A percentile compares a stretch with the other conserved stretches of the same genome.
These are phyloP conservation scores for Scaptomyza parva DNA, from an alignment of 2,888 invertebrate genomes.

Conservation along the genomic window DNA sequence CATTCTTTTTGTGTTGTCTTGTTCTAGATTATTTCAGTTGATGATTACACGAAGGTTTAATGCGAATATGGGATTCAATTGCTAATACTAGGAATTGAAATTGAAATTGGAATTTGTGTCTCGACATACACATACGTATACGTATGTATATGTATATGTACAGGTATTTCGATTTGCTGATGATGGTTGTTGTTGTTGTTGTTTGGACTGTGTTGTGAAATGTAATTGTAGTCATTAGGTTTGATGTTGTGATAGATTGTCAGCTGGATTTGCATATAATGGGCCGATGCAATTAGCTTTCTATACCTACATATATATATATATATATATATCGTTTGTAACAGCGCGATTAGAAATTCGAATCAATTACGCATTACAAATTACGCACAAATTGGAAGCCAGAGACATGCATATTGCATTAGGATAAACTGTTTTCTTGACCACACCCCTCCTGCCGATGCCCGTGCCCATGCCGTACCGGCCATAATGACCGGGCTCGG, in stretches of 20 bases:
- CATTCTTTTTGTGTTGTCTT: too few relatives aligned
- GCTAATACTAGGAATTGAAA: too few relatives aligned
- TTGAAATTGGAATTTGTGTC: too few relatives aligned
- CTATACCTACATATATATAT: slow-evolving; percentile 5
- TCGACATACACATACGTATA: too few relatives aligned
- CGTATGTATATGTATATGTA: too few relatives aligned
- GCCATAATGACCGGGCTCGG: background rate
- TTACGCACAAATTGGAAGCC: slow-evolving; percentile 63
- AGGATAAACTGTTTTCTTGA: background rate
- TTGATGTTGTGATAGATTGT: background rate
- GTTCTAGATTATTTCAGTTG: too few relatives aligned
- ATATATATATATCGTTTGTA: background rate
- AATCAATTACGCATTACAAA: slow-evolving; percentile 61
- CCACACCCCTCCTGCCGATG: background rate
- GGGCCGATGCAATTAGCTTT: slow-evolving; percentile 9
- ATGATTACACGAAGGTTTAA: too few relatives aligned
- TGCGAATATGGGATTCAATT: too few relatives aligned
- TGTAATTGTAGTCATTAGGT: slow-evolving; percentile 5
- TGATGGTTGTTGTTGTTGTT: too few relatives aligned
- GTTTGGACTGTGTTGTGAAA: too few relatives aligned
- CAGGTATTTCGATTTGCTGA: too few relatives aligned
- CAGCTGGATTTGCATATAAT: background rate
- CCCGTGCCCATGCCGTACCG: too few relatives aligned
- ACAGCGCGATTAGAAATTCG: slow-evolving; percentile 20
- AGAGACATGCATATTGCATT: slow-evolving; percentile 52